Evolutionary conservation across 2,113 vertebrate species (phyloP).

Genomic region (Hippolais icterina): DNA sequence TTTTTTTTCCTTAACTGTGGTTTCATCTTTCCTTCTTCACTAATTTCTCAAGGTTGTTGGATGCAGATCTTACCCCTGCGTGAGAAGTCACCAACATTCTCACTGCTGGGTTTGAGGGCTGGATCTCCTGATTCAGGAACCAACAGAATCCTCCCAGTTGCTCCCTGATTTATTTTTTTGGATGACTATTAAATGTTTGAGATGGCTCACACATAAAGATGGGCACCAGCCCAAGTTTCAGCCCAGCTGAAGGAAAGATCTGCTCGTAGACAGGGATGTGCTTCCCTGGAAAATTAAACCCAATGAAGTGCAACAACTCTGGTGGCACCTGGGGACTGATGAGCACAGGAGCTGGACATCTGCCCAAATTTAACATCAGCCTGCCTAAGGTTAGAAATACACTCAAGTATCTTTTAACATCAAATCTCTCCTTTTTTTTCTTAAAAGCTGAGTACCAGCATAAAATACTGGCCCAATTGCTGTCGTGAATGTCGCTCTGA

Average conservation of each 20-base stretch:
- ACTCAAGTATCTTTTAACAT: not conserved
- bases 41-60: not conserved
- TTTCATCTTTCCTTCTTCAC: not conserved
- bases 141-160: not conserved
- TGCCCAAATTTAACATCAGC: not conserved
- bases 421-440: not conserved
- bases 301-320: not conserved
- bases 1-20: not conserved
- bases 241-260: not conserved
- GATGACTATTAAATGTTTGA: not conserved
- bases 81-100: not conserved
- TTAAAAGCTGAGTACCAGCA: not conserved
- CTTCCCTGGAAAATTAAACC: not conserved
- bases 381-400: not conserved
- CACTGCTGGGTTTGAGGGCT: not conserved
- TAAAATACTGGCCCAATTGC: not conserved
- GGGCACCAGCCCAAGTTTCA: not conserved
- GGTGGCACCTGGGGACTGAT: not conserved
- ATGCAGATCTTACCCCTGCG: not conserved
- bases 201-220: not conserved
- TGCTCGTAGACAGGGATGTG: not conserved
- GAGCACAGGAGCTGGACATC: not conserved
- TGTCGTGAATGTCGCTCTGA: rapidly evolving
- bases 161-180: not conserved
- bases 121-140: not conserved